Conservation (phyloP, 2,888 invertebrate species). For the Brenthis hecate region DNA sequence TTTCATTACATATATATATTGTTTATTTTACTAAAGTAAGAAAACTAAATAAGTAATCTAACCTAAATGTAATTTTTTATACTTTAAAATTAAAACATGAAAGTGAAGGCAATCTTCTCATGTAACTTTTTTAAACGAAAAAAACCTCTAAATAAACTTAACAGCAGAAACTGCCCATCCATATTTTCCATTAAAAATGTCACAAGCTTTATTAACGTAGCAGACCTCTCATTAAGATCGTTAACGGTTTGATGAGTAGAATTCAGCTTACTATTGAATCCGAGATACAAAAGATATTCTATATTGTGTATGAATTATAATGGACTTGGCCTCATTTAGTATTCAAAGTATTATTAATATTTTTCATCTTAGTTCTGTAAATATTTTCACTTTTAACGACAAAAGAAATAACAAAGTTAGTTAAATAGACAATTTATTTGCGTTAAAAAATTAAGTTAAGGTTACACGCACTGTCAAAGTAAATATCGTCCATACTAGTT, state of each 20-base stretch:
- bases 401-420: neutral
- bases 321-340: conserved; percentile 26
- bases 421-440: neutral
- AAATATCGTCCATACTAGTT: conserved; percentile 38
- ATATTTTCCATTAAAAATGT: conserved; percentile 13
- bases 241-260: conserved; percentile 27
- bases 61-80: too few species aligned
- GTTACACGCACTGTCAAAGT: conserved; percentile 38
- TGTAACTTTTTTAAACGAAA: neutral
- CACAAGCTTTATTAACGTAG: conserved; percentile 7
- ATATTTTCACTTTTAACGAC: neutral
- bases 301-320: conserved; percentile 21
- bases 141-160: conserved; percentile 2
- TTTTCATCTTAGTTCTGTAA: neutral
- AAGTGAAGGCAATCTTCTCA: neutral
- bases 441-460: conserved; percentile 25
- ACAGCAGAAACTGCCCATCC: conserved; percentile 5
- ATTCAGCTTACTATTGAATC: conserved; percentile 31
- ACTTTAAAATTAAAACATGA: too few species aligned
- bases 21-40: too few species aligned
- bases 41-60: too few species aligned
- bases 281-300: conserved; percentile 28
- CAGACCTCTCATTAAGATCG: conserved; percentile 32
- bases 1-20: too few species aligned
- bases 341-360: conserved; percentile 8